phyloP scores from a whole-genome alignment of 2,113 vertebrate genomes.

The Hipposideros armiger region DNA sequence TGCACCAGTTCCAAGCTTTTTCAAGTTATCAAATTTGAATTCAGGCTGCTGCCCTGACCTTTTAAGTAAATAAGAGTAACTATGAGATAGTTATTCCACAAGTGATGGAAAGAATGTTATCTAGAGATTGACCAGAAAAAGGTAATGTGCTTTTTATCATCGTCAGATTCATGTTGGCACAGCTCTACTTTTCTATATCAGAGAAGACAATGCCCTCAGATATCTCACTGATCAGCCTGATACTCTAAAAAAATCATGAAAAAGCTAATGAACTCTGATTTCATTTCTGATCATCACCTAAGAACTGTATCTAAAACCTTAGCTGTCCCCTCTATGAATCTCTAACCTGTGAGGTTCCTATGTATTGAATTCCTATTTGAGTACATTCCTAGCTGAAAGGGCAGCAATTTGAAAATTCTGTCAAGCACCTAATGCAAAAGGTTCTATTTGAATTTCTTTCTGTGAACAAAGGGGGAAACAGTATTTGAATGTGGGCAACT shows the following conservation, averaged over 20 bases:
- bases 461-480: not conserved
- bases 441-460: not conserved
- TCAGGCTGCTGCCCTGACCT: not conserved
- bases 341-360: not conserved
- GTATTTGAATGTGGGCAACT: not conserved
- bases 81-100: not conserved
- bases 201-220: not conserved
- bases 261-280: not conserved
- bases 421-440: not conserved
- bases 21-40: not conserved
- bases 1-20: not conserved
- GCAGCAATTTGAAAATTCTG: not conserved
- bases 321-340: not conserved
- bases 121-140: not conserved
- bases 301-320: not conserved
- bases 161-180: not conserved
- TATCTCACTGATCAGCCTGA: not conserved
- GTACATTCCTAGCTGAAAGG: not conserved
- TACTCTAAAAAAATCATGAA: not conserved
- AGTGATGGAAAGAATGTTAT: not conserved
- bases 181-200: not conserved
- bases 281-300: not conserved
- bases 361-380: not conserved
- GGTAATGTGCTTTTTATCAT: not conserved
- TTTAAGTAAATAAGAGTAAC: not conserved